A percentile compares a stretch with the other conserved stretches of the same genome.
Evolutionary conservation across 1,140 invertebrate species (phyloP).

Genomic region (Luehdorfia chinensis): DNA sequence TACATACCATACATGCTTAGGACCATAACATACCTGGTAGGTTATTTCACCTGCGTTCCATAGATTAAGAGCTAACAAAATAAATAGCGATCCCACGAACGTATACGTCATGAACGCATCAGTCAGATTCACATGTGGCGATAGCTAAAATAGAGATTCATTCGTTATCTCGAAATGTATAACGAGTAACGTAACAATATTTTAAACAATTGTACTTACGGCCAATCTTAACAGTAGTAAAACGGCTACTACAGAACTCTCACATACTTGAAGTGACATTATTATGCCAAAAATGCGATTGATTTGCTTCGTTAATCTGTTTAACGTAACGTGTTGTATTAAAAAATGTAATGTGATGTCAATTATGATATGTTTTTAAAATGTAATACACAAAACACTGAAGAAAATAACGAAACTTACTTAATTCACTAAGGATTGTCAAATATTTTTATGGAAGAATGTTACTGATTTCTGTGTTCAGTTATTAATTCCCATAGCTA

Average conservation of each 20-base stretch:
- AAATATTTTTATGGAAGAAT: no score
- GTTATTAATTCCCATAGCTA: no score
- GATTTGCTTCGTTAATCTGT: conserved; percentile 59
- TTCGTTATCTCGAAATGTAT: neutral
- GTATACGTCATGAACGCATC: conserved; percentile 67
- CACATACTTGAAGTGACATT: conserved; percentile 69
- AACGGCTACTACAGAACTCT: conserved; percentile 66
- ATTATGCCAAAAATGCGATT: conserved; percentile 64
- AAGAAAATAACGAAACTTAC: neutral
- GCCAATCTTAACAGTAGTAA: conserved; percentile 63
- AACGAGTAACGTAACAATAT: neutral
- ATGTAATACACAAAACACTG: no score
- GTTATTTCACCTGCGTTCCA: conserved; percentile 67
- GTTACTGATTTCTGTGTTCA: no score
- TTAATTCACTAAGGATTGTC: no score
- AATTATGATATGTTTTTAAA: no score
- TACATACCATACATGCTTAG: no score
- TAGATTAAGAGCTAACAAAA: conserved; percentile 53
- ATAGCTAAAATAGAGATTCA: conserved; percentile 34
- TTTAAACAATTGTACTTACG: conserved; percentile 36
- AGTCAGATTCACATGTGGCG: conserved; percentile 53
- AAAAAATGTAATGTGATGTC: no score
- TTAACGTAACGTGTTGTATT: conserved; percentile 6
- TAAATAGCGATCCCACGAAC: conserved; percentile 56
- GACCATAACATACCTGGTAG: no score